phyloP scores from a whole-genome alignment of 2,888 invertebrate species.

The Synergus itoensis region DNA sequence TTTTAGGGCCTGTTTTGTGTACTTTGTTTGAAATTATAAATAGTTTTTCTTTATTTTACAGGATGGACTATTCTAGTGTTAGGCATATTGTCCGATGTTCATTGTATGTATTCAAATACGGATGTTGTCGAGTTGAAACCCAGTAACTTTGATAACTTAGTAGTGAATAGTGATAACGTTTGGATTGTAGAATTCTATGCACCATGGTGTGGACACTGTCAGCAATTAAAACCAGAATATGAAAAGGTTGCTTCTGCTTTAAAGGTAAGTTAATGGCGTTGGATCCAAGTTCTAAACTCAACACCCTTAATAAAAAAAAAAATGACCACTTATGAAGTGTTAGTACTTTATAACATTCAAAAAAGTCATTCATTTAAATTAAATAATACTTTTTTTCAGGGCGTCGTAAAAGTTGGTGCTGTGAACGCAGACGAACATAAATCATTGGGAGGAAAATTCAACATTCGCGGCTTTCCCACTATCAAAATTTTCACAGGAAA shows the following conservation, averaged over 20 bases:
- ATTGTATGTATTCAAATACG: constrained; percentile 84
- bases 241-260: constrained; percentile 95
- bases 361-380: too few relatives aligned
- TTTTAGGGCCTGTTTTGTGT: too few relatives aligned
- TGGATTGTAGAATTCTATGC: constrained; percentile 99
- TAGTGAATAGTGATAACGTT: constrained; percentile 89
- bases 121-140: constrained; percentile 93
- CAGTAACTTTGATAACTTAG: constrained; percentile 91
- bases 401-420: constrained; percentile 95
- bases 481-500: constrained; percentile 96
- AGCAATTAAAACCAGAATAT: constrained; percentile 94
- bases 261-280: constrained; percentile 81
- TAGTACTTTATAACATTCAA: too few relatives aligned
- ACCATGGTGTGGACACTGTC: constrained; percentile 97
- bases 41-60: not conserved
- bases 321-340: not conserved
- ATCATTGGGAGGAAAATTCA: constrained; percentile 88
- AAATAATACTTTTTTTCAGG: constrained; percentile 79
- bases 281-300: not conserved
- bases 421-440: constrained; percentile 95
- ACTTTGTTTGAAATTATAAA: not conserved
- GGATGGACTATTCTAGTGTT: constrained; percentile 55
- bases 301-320: not conserved
- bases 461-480: constrained; percentile 95
- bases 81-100: constrained; percentile 64